Percentiles rank a stretch among this genome's conserved stretches.
These are phyloP conservation scores for Trematomus loennbergii DNA, from an alignment of 2,113 vertebrate species.

Conservation along the genomic window DNA sequence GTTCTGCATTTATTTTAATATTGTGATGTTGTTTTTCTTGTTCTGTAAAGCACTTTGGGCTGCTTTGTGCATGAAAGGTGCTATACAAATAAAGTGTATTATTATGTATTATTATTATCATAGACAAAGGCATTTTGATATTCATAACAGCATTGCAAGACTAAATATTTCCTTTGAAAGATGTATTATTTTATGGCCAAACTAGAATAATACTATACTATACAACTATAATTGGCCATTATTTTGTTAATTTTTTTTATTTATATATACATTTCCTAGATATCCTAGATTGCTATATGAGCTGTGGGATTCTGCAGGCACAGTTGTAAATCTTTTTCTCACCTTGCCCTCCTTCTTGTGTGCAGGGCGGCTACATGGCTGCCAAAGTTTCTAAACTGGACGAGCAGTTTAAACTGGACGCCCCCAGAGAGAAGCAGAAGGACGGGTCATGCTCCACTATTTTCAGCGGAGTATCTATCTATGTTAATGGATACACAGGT, in stretches of 20 bases:
- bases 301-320: background rate
- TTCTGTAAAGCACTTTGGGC: no score
- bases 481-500: slow-evolving; percentile 98
- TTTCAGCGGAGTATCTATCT: slow-evolving; percentile 95
- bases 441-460: slow-evolving; percentile 89
- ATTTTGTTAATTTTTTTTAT: no score
- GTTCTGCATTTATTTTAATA: no score
- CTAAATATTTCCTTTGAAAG: no score
- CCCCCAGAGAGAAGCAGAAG: slow-evolving; percentile 88
- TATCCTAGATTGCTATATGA: background rate
- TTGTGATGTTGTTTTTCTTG: no score
- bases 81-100: no score
- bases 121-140: background rate
- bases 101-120: no score
- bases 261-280: background rate
- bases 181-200: no score
- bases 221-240: no score
- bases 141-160: background rate
- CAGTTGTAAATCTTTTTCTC: background rate
- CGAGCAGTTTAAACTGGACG: slow-evolving; percentile 92
- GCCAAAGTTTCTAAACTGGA: slow-evolving; percentile 96
- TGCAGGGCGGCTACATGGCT: slow-evolving; percentile 95
- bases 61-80: no score
- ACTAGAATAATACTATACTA: no score
- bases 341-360: background rate